Base-by-base conservation (phyloP, 2,888 invertebrate genomes). In the Plemyria rubiginata region DNA sequence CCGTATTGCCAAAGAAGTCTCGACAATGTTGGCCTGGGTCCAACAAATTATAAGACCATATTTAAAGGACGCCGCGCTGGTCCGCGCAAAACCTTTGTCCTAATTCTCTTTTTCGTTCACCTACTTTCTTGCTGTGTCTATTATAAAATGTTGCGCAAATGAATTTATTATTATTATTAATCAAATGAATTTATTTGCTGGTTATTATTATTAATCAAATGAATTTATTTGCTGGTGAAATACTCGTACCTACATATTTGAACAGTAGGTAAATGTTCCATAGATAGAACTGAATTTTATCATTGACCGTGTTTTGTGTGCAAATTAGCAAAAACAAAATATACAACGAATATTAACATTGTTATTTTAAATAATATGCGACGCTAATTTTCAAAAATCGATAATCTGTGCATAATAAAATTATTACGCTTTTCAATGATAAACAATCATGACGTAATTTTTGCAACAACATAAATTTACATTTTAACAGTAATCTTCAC, bases 21-120 rank as follows among this genome's bases (percentile, higher is more conserved):
- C 43, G 11, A 16, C 68, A 70, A 68, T 65, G 70, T 79, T 86
- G 87, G 87, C 82, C 55, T 28, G 46, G 41, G 59, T 79, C 82
- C 86, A 86, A 76, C 29, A 67, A 71, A 76, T 80, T 76, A 75
- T 80, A 81, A 76, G 78, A 80, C 81, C 80, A 82, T 79, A 83
- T 86, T 85, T 80, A 77, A 76, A 67, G 65, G 70, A 70, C 65
- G 67, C 11, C 45, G 16, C 65, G 67, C 11, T 16, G 16, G 45
- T 16, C 45, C 71, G 71, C 71, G 69, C 73, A 76, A 45, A 75
- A 73, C 79, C 80, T 82, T 85, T 82, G 80, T 81, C 32, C 45
- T 70, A 71, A 70, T 69, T 68, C 71, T 66, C 48, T 52, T 53
- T 52, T 48, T 49, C 73, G 73, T 72, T 69, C 65, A 72, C 74